A percentile compares a stretch with the other conserved stretches of the same genome.
phyloP scores from a whole-genome alignment of 2,113 vertebrate genomes.

The Nothoprocta perdicaria region DNA sequence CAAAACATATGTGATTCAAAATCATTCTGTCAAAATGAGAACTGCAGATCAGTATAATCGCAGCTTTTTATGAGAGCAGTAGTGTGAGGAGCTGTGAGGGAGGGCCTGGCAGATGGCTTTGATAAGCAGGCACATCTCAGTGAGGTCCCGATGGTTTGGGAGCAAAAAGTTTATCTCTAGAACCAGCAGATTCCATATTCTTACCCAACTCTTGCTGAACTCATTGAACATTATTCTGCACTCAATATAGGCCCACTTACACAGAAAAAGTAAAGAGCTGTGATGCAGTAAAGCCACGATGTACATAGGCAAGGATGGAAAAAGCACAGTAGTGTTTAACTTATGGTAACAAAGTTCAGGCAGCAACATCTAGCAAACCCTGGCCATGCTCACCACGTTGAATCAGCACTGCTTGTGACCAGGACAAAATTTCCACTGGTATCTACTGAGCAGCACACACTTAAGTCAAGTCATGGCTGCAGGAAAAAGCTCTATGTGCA shows the following conservation, averaged over 20 bases:
- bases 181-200: background rate
- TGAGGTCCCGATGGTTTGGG: slow-evolving; percentile 14
- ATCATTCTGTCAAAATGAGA: slow-evolving; percentile 62
- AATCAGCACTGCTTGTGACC: background rate
- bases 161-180: slow-evolving; percentile 50
- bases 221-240: background rate
- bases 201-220: background rate
- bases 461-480: background rate
- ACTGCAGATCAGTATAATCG: slow-evolving; percentile 54
- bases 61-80: slow-evolving; percentile 45
- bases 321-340: background rate
- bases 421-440: background rate
- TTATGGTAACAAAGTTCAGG: background rate
- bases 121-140: slow-evolving; percentile 23
- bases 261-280: background rate
- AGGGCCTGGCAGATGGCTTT: slow-evolving; percentile 68
- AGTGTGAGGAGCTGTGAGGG: slow-evolving; percentile 1
- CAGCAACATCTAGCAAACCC: background rate
- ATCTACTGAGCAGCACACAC: background rate
- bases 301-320: background rate
- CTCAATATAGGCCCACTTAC: background rate
- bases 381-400: background rate
- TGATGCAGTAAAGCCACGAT: background rate
- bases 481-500: background rate
- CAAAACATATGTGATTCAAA: slow-evolving; percentile 71